Evolutionary conservation across 1,140 invertebrate genomes (phyloP), one percentile per base, ranked within the genome.

Genomic region (Liolophura sinensis): DNA sequence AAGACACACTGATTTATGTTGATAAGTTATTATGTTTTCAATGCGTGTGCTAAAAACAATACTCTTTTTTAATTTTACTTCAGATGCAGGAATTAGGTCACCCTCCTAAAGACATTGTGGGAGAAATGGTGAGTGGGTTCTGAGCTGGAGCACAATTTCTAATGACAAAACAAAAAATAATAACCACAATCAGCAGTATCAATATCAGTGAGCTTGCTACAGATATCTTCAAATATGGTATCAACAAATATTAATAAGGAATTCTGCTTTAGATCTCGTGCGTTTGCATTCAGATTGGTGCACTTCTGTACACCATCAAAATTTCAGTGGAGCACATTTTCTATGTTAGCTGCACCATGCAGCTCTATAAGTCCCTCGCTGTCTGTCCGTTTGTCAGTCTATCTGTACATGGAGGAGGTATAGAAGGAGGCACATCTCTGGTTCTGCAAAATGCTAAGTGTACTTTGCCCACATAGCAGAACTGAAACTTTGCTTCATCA

Each of bases 1-100:
- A 11, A 25, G 16, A 3, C 1, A 22, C 31, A n/a, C 25, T 20
- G 7, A 62, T 12, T 27, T 16, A 60, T 40, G 16, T 27, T 50
- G 51, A 22, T 60, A 27, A 49, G 18, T 25, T 52, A 46, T 24
- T 15, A 16, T 46, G 0, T 55, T 22, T 25, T 12, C n/a, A 11
- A 60, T 9, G 24, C 15, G 14, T 20, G 48, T 50, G 12, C 24
- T 49, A 59, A n/a, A 27, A 59, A 4, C 15, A 24, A 16, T 50
- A 16, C 24, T 66, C 18, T 55, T 31, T 6, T 59, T 58, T 49
- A 50, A 25, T 59, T 20, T 51, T 60, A 54, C 67, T 72, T 49
- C 61, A 90, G 88, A 90, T 95, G 86, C 93, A 95, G 86, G 90
- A 90, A 70, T 89, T 90, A 73, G 94, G 94, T 5, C 91, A 93